Percentiles rank a stretch among this genome's conserved stretches.
Evolutionary conservation across 1,140 invertebrate genomes (phyloP).

Genomic region (Cotesia vestalis): DNA sequence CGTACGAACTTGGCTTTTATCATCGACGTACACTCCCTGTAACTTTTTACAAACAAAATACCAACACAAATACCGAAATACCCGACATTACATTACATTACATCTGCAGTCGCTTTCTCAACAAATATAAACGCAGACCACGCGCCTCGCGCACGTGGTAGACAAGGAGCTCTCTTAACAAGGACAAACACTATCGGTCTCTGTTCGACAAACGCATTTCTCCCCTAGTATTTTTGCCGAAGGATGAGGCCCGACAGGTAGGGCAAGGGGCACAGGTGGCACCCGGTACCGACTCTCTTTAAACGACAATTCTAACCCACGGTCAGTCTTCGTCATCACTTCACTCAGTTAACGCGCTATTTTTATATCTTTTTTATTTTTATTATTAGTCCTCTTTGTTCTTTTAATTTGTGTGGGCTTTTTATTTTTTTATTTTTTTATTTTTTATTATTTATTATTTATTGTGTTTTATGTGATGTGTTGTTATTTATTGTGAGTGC

Average conservation of each 20-base stretch:
- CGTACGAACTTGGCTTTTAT: too few relatives aligned
- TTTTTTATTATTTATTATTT: too few relatives aligned
- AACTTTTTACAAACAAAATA: too few relatives aligned
- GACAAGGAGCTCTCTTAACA: slow-evolving; percentile 14
- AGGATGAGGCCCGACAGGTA: slow-evolving; percentile 49
- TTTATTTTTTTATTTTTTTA: too few relatives aligned
- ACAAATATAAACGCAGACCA: slow-evolving; percentile 19
- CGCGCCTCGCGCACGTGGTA: slow-evolving; percentile 38
- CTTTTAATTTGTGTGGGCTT: neutral
- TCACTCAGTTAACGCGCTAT: slow-evolving; percentile 39
- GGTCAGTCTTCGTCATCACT: slow-evolving; percentile 53
- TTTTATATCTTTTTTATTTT: neutral
- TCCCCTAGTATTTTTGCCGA: too few relatives aligned
- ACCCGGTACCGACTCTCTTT: slow-evolving; percentile 44
- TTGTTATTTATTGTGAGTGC: too few relatives aligned
- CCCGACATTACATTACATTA: too few relatives aligned
- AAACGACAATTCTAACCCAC: slow-evolving; percentile 49
- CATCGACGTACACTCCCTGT: too few relatives aligned
- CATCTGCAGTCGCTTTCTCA: too few relatives aligned
- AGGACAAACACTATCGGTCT: slow-evolving; percentile 29
- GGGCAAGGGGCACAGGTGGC: slow-evolving; percentile 52
- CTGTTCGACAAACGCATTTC: slow-evolving; percentile 12
- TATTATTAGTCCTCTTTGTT: slow-evolving; percentile 16
- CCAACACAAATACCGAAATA: too few relatives aligned
- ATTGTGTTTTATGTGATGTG: too few relatives aligned